Conservation (phyloP, 1,140 invertebrate genomes). For the Nomia melanderi region DNA sequence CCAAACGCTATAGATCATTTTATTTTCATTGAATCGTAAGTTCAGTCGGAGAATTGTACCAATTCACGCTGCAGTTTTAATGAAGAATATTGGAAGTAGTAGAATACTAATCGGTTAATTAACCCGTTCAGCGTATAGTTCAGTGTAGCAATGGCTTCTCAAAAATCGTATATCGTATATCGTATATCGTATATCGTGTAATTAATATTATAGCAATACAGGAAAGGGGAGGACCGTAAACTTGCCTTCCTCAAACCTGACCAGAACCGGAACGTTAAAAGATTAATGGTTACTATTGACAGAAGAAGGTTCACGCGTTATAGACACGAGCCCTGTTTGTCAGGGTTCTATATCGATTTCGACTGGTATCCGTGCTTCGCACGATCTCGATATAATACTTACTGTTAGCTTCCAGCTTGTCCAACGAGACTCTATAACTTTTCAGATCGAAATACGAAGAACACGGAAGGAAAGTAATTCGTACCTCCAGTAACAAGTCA, state of each 20-base stretch:
- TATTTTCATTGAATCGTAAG: too few relatives aligned
- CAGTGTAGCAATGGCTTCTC: background rate
- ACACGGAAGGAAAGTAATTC: background rate
- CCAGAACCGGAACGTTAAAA: constrained; percentile 31
- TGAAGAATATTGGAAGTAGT: too few relatives aligned
- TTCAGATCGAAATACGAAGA: background rate
- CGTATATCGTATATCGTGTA: background rate
- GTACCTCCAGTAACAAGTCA: background rate
- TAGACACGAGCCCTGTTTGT: background rate
- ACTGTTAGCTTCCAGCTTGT: background rate
- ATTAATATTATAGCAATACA: background rate
- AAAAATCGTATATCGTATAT: background rate
- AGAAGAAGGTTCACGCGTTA: constrained; percentile 16
- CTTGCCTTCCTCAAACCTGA: background rate
- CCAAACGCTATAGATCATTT: too few relatives aligned
- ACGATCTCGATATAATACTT: constrained; percentile 10
- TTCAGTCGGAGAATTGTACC: too few relatives aligned
- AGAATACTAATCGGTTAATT: too few relatives aligned
- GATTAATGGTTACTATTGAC: constrained; percentile 22
- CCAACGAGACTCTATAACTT: background rate
- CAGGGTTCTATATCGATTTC: constrained; percentile 40
- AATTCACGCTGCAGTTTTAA: too few relatives aligned
- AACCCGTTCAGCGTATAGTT: too few relatives aligned
- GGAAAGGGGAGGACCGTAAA: background rate
- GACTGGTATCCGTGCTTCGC: constrained; percentile 9